Conservation (phyloP, 2,888 invertebrate genomes). For the Chrysina gloriosa region DNA sequence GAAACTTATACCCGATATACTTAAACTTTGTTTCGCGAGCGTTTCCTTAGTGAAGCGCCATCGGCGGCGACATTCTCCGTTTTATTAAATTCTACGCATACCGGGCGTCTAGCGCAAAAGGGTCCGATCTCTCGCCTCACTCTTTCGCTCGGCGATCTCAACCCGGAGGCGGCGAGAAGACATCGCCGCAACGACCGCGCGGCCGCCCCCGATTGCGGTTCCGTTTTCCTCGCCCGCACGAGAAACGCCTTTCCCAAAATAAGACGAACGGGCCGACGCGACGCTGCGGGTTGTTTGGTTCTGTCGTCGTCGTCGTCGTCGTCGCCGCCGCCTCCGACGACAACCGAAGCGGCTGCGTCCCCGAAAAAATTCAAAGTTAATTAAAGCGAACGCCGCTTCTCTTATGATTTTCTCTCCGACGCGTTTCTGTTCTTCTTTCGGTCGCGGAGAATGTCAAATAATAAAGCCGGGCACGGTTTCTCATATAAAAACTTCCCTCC, state of each 20-base stretch:
- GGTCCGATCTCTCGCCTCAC: neutral
- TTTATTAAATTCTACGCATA: constrained; percentile 27
- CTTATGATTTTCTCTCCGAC: neutral
- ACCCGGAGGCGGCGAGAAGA: neutral
- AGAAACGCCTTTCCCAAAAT: constrained; percentile 10
- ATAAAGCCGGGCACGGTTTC: constrained; percentile 19
- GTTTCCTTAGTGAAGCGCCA: neutral
- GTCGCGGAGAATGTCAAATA: constrained; percentile 24
- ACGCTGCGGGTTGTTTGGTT: too few relatives aligned
- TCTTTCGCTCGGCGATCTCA: neutral
- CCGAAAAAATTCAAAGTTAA: constrained; percentile 32
- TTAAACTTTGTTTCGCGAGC: constrained; percentile 22
- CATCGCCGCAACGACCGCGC: constrained; percentile 5
- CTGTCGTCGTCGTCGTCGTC: too few relatives aligned
- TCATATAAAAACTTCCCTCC: neutral
- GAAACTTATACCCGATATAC: constrained; percentile 24
- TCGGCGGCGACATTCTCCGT: constrained; percentile 8
- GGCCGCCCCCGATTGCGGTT: constrained; percentile 23
- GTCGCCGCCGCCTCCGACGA: too few relatives aligned
- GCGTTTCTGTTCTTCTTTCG: neutral
- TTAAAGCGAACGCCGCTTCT: constrained; percentile 15
- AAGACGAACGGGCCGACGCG: too few relatives aligned
- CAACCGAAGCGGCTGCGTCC: neutral
- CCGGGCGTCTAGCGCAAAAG: constrained; percentile 9
- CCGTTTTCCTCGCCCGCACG: constrained; percentile 4